Conservation (phyloP, 2,113 vertebrate genomes). For the Notothenia coriiceps region DNA sequence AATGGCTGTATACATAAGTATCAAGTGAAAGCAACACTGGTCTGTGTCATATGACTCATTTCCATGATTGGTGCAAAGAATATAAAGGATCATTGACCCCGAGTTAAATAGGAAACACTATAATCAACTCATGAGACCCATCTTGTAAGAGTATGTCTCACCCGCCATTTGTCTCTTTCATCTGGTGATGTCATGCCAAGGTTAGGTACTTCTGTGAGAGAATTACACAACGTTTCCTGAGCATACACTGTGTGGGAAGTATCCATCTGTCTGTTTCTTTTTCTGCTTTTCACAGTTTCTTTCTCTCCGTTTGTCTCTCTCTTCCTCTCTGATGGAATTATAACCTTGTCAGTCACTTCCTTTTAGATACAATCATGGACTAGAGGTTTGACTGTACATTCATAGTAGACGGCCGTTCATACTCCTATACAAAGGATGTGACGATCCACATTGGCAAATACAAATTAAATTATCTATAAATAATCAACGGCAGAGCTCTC, state of each 20-base stretch:
- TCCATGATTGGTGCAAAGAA: not conserved
- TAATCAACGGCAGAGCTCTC: constrained; percentile 7
- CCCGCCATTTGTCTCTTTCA: constrained; percentile 34
- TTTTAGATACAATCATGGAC: constrained; percentile 2
- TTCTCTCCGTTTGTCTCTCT: not conserved
- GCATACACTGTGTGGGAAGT: constrained; percentile 45
- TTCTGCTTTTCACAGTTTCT: constrained; percentile 11
- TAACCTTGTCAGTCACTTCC: constrained; percentile 29
- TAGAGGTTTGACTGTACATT: constrained; percentile 20
- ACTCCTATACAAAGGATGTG: constrained; percentile 15
- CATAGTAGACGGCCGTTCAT: constrained; percentile 14
- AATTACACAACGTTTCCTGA: constrained; percentile 38
- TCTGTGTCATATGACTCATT: constrained; percentile 19
- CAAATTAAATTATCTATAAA: not conserved
- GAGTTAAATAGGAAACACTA: constrained; percentile 7
- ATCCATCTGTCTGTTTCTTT: constrained; percentile 37
- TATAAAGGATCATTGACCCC: constrained; percentile 6
- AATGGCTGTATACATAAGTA: constrained; percentile 9
- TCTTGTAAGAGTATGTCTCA: constrained; percentile 24
- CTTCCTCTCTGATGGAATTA: constrained; percentile 29
- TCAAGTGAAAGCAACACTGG: constrained; percentile 8
- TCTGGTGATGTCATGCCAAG: constrained; percentile 27
- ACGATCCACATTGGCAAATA: constrained; percentile 6
- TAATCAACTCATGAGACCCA: constrained; percentile 15
- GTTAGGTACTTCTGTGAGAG: constrained; percentile 24